These are phyloP conservation scores for Apteryx owenii DNA, from an alignment of 2,113 vertebrate species.

Conservation along the genomic window DNA sequence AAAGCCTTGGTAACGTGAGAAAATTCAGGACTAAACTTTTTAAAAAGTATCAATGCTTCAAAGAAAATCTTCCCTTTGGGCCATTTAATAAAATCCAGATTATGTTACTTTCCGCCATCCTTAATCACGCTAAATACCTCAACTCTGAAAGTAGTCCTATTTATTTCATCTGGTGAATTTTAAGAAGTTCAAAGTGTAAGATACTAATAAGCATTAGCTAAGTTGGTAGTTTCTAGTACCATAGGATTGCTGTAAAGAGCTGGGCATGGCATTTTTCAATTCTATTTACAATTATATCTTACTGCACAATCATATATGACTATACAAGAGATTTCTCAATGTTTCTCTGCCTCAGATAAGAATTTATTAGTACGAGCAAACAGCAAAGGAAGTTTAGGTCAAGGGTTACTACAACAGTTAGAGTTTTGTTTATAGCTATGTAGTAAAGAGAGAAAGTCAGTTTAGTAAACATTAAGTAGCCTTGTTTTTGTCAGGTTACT, in stretches of 20 bases:
- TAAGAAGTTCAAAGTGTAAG: neutral
- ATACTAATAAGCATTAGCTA: neutral
- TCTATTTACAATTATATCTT: neutral
- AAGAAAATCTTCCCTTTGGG: neutral
- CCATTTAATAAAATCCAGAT: neutral
- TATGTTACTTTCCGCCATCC: neutral
- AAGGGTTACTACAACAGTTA: neutral
- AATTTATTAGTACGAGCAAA: conserved; percentile 26
- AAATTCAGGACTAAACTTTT: neutral
- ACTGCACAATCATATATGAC: neutral
- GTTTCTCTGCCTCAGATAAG: neutral
- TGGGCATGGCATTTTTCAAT: neutral
- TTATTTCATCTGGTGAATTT: neutral
- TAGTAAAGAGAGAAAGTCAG: neutral
- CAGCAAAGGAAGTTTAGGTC: neutral
- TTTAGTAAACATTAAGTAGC: neutral
- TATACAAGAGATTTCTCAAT: neutral
- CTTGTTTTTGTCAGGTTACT: neutral
- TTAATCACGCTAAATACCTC: neutral
- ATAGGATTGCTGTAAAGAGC: neutral
- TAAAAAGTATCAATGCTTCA: neutral
- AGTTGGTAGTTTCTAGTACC: neutral
- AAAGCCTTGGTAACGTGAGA: neutral
- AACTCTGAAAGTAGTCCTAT: neutral
- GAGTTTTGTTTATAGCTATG: neutral